A percentile compares a stretch with the other conserved stretches of the same genome.
phyloP scores from a whole-genome alignment of 2,797 vertebrate species.

The Dendrocincla tyrannina region DNA sequence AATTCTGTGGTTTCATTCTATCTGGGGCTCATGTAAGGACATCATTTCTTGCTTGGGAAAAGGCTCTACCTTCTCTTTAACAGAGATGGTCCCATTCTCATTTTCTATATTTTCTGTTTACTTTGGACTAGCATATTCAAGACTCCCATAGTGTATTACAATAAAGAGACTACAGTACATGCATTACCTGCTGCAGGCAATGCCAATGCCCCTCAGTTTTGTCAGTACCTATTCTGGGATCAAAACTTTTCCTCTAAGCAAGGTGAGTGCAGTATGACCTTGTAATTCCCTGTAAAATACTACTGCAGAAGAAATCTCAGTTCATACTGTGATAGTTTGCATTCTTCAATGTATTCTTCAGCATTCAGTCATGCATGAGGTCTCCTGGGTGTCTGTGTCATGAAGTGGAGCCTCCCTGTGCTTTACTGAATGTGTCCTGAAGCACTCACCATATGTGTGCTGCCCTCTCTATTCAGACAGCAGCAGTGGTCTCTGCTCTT shows the following conservation, averaged over 20 bases:
- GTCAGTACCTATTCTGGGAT: not conserved
- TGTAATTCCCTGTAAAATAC: not conserved
- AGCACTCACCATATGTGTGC: fast-evolving
- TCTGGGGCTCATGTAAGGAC: not conserved
- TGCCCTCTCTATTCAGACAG: not conserved
- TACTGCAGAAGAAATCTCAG: not conserved
- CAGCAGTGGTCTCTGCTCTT: not conserved
- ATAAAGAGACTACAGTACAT: not conserved
- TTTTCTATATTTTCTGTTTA: not conserved
- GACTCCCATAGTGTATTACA: not conserved
- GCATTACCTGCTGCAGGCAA: not conserved
- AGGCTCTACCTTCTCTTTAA: not conserved
- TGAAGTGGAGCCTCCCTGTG: not conserved
- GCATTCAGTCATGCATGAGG: not conserved
- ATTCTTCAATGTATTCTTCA: not conserved
- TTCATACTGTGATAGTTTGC: not conserved
- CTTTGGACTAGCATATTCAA: not conserved
- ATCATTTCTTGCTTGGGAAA: not conserved
- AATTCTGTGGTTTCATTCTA: not conserved
- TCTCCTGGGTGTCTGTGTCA: not conserved
- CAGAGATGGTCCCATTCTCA: not conserved
- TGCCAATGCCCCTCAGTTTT: not conserved
- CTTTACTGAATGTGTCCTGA: not conserved
- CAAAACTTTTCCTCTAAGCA: not conserved
- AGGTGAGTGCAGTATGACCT: not conserved